Evolutionary conservation across 2,797 vertebrate species (phyloP).

Genomic region (Furcifer pardalis): DNA sequence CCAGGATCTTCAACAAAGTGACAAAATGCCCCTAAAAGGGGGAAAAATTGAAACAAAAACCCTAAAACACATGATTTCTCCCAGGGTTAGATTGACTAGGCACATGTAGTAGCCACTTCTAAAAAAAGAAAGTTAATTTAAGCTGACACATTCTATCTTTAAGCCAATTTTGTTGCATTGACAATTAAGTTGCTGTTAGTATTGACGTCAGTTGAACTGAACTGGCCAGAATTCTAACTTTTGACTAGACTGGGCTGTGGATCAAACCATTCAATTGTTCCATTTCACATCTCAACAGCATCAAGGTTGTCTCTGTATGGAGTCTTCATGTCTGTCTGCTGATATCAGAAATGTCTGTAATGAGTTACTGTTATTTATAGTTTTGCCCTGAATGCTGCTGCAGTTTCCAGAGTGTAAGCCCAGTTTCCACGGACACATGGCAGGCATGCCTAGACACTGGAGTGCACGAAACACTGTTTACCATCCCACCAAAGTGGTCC

Average conservation of each 20-base stretch:
- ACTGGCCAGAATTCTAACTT: not conserved
- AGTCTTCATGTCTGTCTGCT: not conserved
- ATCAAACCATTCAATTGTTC: constrained; percentile 5
- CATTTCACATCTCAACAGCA: constrained; percentile 13
- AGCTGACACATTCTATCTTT: not conserved
- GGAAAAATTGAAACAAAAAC: not conserved
- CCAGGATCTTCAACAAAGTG: not conserved
- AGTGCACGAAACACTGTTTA: too few relatives aligned
- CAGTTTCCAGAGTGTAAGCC: not conserved
- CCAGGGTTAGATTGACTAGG: not conserved
- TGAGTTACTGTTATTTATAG: constrained; percentile 5
- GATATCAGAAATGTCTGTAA: not conserved
- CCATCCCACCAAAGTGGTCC: too few relatives aligned
- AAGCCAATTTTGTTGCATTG: constrained; percentile 4
- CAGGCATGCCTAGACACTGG: not conserved
- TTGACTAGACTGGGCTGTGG: not conserved
- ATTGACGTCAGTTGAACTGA: constrained; percentile 2
- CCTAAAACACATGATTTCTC: not conserved
- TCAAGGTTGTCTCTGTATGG: not conserved
- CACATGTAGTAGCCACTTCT: not conserved
- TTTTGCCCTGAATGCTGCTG: not conserved
- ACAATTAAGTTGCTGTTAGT: not conserved
- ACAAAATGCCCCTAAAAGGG: not conserved
- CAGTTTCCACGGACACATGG: not conserved
- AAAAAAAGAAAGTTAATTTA: not conserved